Base-by-base conservation (phyloP, 2,888 invertebrate genomes). In the Hydriomena furcata region DNA sequence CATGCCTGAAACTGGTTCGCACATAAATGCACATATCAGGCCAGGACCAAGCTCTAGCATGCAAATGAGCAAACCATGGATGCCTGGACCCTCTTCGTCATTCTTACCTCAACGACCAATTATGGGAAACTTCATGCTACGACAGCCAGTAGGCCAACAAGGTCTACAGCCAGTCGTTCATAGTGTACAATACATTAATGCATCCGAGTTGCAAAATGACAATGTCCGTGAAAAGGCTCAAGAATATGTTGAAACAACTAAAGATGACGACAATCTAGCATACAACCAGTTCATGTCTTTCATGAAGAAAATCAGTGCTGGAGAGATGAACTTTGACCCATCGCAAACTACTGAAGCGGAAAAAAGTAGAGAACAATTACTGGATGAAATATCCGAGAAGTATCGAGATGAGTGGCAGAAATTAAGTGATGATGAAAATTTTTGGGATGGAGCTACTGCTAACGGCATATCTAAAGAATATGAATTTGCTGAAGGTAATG, bases 251-350 rank as follows among this genome's bases (percentile, higher is more conserved):
- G 85, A 92, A 35, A 67, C 57, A 62, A 91, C 92, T 1, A 91
- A 92, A 64, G 88, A 91, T 65, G 94, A 95, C 81, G 92, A 94
- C 57, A 94, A 94, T 71, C 91, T 94, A 65, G 93, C 93, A 12
- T 94, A 95, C 73, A 95, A 95, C 44, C 91, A 96, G 91, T 96
- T 97, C 71, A 94, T 96, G 94, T 94, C 94, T 70, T 96, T 96
- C 74, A 96, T 97, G 93, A 93, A 94, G 70, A 94, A 93, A 82
- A 93, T 95, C 50, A 94, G 94, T 72, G 92, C 94, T 66, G 94
- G 93, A 30, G 93, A 94, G 59, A 79, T 92, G 40, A 88, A 91
- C 52, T 76, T 94, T 41, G 82, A 92, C 42, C 56, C 79, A 53
- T 65, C 80, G 50, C 85, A 87, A 38, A 76, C 74, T 62, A 69